Percentiles rank a stretch among this genome's conserved stretches.
Evolutionary conservation across 1,140 invertebrate species (phyloP).

Genomic region (Euwallacea fornicatus): DNA sequence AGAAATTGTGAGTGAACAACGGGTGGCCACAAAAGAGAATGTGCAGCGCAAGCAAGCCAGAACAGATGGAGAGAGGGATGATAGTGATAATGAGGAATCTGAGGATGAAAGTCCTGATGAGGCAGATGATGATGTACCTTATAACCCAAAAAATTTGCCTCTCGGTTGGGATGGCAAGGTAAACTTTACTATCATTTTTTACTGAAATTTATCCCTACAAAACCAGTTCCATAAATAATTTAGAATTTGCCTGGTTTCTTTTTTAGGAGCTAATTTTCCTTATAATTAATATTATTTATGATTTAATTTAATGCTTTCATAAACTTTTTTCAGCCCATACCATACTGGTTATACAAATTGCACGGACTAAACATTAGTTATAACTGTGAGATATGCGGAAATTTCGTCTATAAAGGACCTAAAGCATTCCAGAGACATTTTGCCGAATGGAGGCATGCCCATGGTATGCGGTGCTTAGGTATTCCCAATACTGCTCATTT

Average conservation of each 20-base stretch:
- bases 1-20: slow-evolving; percentile 79
- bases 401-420: slow-evolving; percentile 98
- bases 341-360: slow-evolving; percentile 99
- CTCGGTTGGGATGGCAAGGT: slow-evolving; percentile 99
- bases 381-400: slow-evolving; percentile 99
- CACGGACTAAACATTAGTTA: slow-evolving; percentile 99
- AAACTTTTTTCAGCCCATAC: slow-evolving; percentile 73
- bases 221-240: not conserved
- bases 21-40: slow-evolving; percentile 94
- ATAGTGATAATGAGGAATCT: slow-evolving; percentile 89
- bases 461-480: slow-evolving; percentile 98
- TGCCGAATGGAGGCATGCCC: slow-evolving; percentile 99
- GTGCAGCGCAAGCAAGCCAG: slow-evolving; percentile 97
- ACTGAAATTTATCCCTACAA: not conserved
- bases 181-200: slow-evolving; percentile 21
- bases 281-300: too few relatives aligned
- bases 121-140: slow-evolving; percentile 88
- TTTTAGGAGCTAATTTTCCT: too few relatives aligned
- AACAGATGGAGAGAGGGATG: slow-evolving; percentile 91
- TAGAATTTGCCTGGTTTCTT: not conserved
- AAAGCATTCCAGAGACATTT: slow-evolving; percentile 99
- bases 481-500: slow-evolving; percentile 99
- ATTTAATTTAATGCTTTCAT: not conserved
- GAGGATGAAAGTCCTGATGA: slow-evolving; percentile 86
- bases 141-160: slow-evolving; percentile 99